Evolutionary conservation across 2,113 vertebrate species (phyloP).

Genomic region (Seriola aureovittata): DNA sequence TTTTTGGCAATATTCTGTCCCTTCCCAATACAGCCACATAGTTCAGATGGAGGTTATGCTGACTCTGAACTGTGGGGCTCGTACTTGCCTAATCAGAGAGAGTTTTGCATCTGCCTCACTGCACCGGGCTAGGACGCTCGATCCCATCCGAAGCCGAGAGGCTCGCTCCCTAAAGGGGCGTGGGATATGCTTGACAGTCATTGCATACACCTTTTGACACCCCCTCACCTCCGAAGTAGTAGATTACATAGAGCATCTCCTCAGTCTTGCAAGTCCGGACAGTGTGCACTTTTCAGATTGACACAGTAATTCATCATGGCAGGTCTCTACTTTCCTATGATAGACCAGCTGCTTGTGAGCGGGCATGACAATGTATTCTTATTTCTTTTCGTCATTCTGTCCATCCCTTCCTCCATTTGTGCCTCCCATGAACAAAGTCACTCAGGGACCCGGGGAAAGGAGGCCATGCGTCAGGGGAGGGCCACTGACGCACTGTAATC

Average conservation of each 20-base stretch:
- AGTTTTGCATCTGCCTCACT: slow-evolving; percentile 62
- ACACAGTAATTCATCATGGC: slow-evolving; percentile 67
- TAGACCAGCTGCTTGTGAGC: slow-evolving; percentile 48
- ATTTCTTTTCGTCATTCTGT: slow-evolving; percentile 31
- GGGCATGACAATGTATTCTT: slow-evolving; percentile 37
- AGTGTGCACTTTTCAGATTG: slow-evolving; percentile 37
- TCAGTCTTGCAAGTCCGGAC: slow-evolving; percentile 32
- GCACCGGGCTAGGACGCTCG: slow-evolving; percentile 36
- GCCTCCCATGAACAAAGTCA: slow-evolving; percentile 46
- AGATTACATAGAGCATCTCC: slow-evolving; percentile 41
- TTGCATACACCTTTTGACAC: slow-evolving; percentile 61
- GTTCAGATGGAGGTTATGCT: slow-evolving; percentile 53
- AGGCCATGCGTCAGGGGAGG: slow-evolving; percentile 78
- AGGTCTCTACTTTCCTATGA: slow-evolving; percentile 54
- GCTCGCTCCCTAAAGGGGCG: background rate
- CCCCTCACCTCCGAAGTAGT: slow-evolving; percentile 43
- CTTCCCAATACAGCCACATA: slow-evolving; percentile 47
- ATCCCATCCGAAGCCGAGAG: slow-evolving; percentile 31
- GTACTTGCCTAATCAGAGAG: slow-evolving; percentile 61
- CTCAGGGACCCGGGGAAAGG: slow-evolving; percentile 50
- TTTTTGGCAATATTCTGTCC: slow-evolving; percentile 41
- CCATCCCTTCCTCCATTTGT: slow-evolving; percentile 2
- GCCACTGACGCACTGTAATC: slow-evolving; percentile 77
- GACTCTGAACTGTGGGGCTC: slow-evolving; percentile 46
- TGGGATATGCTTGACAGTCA: slow-evolving; percentile 64